Percentiles rank a stretch among this genome's conserved stretches.
These are phyloP conservation scores for Muricea muricata DNA, from an alignment of 92 coral and sea anemone species.

Conservation along the genomic window DNA sequence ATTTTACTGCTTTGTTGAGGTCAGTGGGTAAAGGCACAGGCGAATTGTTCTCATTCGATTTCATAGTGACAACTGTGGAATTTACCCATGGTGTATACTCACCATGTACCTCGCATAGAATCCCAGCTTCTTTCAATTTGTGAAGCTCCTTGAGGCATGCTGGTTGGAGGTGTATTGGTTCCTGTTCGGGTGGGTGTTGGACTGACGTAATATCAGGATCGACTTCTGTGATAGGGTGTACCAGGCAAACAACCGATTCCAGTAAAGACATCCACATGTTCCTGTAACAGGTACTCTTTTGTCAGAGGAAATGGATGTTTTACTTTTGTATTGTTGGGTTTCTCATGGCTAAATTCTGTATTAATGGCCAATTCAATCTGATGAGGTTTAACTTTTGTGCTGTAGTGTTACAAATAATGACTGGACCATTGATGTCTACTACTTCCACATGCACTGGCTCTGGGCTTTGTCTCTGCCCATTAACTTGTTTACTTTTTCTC, in stretches of 20 bases:
- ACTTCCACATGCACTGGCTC: too few species aligned
- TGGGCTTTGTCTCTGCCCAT: too few species aligned
- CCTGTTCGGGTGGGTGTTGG: conserved; percentile 71
- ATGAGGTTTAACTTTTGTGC: too few species aligned
- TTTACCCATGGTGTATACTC: conserved; percentile 66
- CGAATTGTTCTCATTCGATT: conserved; percentile 60
- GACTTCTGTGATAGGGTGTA: conserved; percentile 60
- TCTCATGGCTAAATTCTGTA: too few species aligned
- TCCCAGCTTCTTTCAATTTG: conserved; percentile 47
- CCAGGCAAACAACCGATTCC: conserved; percentile 73
- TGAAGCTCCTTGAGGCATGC: conserved; percentile 60
- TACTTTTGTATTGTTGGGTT: too few species aligned
- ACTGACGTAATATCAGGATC: conserved; percentile 57
- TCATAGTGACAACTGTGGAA: conserved; percentile 57
- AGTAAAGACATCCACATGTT: conserved; percentile 63
- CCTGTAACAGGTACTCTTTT: conserved; percentile 59
- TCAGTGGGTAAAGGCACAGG: conserved; percentile 71
- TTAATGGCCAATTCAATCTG: too few species aligned
- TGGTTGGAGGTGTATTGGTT: conserved; percentile 59
- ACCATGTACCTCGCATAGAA: conserved; percentile 48
- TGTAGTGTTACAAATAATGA: too few species aligned
- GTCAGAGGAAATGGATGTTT: conserved; percentile 60
- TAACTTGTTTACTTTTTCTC: too few species aligned
- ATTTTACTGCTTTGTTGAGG: conserved; percentile 56
- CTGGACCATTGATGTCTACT: too few species aligned